Conservation (phyloP, 2,797 vertebrate genomes). For the Crocodylus rhombifer region DNA sequence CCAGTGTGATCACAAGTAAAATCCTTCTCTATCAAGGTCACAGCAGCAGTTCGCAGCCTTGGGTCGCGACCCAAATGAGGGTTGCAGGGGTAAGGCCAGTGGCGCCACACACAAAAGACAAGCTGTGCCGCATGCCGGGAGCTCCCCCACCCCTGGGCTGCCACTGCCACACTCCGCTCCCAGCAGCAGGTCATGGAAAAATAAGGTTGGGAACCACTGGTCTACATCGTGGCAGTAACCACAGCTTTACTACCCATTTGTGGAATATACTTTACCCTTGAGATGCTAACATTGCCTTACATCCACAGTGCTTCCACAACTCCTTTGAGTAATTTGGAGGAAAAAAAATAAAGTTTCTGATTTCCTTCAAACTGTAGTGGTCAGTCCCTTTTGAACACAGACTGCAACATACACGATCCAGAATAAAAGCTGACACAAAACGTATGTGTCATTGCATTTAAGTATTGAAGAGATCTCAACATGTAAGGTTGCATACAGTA, state of each 20-base stretch:
- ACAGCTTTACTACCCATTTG: not conserved
- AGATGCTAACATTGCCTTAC: not conserved
- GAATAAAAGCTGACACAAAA: not conserved
- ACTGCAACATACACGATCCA: not conserved
- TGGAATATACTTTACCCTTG: not conserved
- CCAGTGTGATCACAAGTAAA: not conserved
- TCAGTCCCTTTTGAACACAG: not conserved
- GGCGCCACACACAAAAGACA: no score
- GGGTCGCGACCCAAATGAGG: no score
- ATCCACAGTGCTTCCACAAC: not conserved
- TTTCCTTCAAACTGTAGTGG: not conserved
- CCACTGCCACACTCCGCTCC: no score
- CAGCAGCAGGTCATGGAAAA: no score
- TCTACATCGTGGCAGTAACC: not conserved
- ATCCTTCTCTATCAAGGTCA: not conserved
- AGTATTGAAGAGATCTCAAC: not conserved
- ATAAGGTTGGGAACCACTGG: not conserved
- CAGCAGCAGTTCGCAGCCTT: not conserved
- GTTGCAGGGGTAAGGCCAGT: no score
- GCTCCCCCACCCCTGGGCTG: no score
- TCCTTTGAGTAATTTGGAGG: not conserved
- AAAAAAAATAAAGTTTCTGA: not conserved
- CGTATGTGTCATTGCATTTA: not conserved
- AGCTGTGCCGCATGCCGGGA: no score
- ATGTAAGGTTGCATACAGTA: not conserved